Conservation (phyloP, 2,797 vertebrate genomes). For the Macrochelys suwanniensis region DNA sequence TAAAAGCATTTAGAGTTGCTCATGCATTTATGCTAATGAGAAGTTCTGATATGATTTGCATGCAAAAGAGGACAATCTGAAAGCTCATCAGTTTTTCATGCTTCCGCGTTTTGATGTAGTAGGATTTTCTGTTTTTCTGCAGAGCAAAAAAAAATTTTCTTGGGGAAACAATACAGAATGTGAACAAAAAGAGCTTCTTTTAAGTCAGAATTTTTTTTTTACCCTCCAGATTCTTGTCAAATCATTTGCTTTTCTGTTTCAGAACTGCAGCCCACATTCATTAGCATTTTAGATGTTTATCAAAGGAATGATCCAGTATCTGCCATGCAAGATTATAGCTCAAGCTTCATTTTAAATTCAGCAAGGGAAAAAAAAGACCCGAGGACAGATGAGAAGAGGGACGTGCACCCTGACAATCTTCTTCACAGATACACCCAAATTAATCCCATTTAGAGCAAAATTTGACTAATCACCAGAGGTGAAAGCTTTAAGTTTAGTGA, state of each 20-base stretch:
- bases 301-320: slow-evolving; percentile 82
- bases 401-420: slow-evolving; percentile 76
- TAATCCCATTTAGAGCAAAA: slow-evolving; percentile 84
- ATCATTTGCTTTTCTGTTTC: slow-evolving; percentile 77
- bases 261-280: slow-evolving; percentile 77
- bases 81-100: slow-evolving; percentile 91
- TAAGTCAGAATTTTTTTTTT: slow-evolving; percentile 80
- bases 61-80: slow-evolving; percentile 99
- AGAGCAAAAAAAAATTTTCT: slow-evolving; percentile 71
- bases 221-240: slow-evolving; percentile 83
- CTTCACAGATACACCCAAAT: slow-evolving; percentile 79
- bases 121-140: slow-evolving; percentile 79
- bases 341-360: slow-evolving; percentile 85
- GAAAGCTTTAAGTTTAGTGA: slow-evolving; percentile 74
- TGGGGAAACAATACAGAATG: slow-evolving; percentile 80
- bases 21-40: slow-evolving; percentile 99
- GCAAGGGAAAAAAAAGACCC: slow-evolving; percentile 71
- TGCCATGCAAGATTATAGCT: slow-evolving; percentile 83
- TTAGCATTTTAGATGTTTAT: slow-evolving; percentile 89
- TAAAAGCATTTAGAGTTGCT: slow-evolving; percentile 99
- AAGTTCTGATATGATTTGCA: slow-evolving; percentile 99
- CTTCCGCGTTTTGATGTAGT: slow-evolving; percentile 85
- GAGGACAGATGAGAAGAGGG: slow-evolving; percentile 77
- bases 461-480: slow-evolving; percentile 82
- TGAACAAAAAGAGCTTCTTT: slow-evolving; percentile 79